These are phyloP conservation scores for Zophobas atratus DNA, from an alignment of 1,140 invertebrate species.

Conservation along the genomic window DNA sequence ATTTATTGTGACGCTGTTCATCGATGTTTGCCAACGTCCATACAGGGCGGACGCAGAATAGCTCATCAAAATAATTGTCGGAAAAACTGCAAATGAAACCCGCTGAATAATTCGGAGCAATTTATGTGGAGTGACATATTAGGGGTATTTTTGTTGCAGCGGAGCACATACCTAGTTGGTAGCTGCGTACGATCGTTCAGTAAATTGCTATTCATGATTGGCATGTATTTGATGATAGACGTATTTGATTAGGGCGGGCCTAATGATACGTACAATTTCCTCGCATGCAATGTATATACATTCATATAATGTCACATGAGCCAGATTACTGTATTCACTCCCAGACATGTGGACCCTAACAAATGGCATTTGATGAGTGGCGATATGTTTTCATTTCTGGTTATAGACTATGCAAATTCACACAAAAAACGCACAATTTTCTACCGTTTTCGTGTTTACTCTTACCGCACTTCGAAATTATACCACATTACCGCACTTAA, in stretches of 20 bases:
- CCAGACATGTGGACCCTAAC: conserved; percentile 60
- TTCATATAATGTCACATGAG: conserved; percentile 63
- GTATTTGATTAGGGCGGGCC: conserved; percentile 65
- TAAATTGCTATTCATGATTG: conserved; percentile 65
- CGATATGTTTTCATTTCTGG: conserved; percentile 64
- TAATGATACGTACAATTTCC: conserved; percentile 67
- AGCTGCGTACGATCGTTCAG: conserved; percentile 36
- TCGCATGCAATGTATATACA: conserved; percentile 62
- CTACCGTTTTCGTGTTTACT: conserved; percentile 24
- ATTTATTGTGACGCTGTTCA: not conserved
- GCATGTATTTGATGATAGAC: conserved; percentile 66
- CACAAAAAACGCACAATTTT: conserved; percentile 47
- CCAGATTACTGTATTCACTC: conserved; percentile 64
- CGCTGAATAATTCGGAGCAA: conserved; percentile 55
- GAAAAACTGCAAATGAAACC: conserved; percentile 54
- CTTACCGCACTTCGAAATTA: conserved; percentile 14
- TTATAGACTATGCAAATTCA: conserved; percentile 61
- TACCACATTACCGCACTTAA: conserved; percentile 31
- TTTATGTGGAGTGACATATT: conserved; percentile 54
- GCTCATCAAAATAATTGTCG: conserved; percentile 54
- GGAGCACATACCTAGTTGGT: conserved; percentile 46
- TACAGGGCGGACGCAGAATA: conserved; percentile 31
- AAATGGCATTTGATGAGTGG: conserved; percentile 64
- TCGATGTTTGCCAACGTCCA: conserved; percentile 24
- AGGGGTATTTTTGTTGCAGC: conserved; percentile 48